These are phyloP conservation scores for Semotilus atromaculatus DNA, from an alignment of 2,797 vertebrate genomes.

Conservation along the genomic window DNA sequence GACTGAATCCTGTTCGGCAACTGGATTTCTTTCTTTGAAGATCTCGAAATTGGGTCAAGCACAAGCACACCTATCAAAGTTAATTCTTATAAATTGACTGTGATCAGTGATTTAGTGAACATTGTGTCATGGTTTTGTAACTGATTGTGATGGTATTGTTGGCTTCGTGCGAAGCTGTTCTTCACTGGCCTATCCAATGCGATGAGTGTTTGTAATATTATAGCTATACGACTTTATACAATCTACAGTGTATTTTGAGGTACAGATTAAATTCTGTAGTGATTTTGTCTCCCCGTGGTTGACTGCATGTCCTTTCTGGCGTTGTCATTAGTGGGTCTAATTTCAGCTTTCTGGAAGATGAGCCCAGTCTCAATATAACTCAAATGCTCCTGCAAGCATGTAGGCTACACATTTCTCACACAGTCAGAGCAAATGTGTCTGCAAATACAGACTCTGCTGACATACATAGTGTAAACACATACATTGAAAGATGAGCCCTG, in stretches of 20 bases:
- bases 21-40: neutral
- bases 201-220: neutral
- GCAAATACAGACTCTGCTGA: conserved; percentile 24
- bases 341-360: conserved; percentile 56
- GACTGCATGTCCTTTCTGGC: conserved; percentile 13
- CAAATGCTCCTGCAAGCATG: conserved; percentile 6
- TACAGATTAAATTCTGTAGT: neutral
- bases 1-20: neutral
- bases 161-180: neutral
- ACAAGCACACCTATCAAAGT: neutral
- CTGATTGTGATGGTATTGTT: neutral
- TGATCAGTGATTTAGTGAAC: neutral
- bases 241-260: neutral
- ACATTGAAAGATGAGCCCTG: conserved; percentile 45
- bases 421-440: conserved; percentile 15
- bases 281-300: conserved; percentile 6
- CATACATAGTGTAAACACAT: conserved; percentile 10
- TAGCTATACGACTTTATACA: neutral
- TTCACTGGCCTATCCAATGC: neutral
- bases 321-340: conserved; percentile 36
- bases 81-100: neutral
- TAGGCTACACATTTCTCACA: neutral
- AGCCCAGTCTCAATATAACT: conserved; percentile 49
- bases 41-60: neutral
- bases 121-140: neutral